Base-by-base conservation (phyloP, 2,888 invertebrate genomes). In the Hydropsyche betteni region DNA sequence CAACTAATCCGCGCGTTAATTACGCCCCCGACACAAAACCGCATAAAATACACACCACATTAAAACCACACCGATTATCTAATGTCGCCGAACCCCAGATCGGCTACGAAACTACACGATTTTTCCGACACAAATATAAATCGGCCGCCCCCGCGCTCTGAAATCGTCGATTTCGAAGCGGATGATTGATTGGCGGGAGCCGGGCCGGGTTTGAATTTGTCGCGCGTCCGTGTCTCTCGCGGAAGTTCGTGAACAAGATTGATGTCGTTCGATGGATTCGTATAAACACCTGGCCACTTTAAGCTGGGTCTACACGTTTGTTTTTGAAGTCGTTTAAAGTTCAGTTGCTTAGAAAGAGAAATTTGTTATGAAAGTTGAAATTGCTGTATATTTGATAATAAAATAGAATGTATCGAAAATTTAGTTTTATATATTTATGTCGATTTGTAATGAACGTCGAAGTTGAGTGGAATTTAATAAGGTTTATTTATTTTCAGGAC, bases 171-270 rank as follows among this genome's bases (percentile, higher is more conserved):
- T 34, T 38, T 68, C 33, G 68, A 68, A 33, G 10, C 68, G 68
- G 7, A 10, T 55, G 44, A 44, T 44, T 44, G 44, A 44, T 44
- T 6, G 44, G 44, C 44, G 44, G 44, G 44, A 24, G 58, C 24
- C 24, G 24, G 8, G 24, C 14, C 58, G 58, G 16, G 14, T 58
- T 58, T 16, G 58, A 16, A n/a, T n/a, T 53, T 53, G 53, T 16
- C 53, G 16, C 53, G 58, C 24, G 58, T 58, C 58, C 10, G 44
- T 44, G 58, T 58, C 58, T 14, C 16, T 58, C 58, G 50, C 51
- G 38, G 51, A 69, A 69, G 50, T 69, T 69, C 24, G 69, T 16
- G 51, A 69, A 38, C 69, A 69, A 69, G 69, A 69, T 69, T 69
- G 69, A 69, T 69, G 38, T 44, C 16, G 69, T 50, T 69, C 16